Conservation (phyloP, 1,140 invertebrate genomes). For the Psilanteris sp. region DNA sequence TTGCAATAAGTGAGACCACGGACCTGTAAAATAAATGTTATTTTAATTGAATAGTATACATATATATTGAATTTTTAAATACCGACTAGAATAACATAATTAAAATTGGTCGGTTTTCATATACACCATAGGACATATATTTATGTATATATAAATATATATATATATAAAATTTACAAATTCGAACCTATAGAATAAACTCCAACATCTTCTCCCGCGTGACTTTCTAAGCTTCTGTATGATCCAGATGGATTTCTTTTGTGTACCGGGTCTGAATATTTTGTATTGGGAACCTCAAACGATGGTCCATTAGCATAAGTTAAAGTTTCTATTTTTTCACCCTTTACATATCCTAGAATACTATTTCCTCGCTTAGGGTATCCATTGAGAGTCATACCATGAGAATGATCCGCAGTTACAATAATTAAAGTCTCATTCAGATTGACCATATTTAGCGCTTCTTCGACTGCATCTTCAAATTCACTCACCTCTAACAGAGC, state of each 20-base stretch:
- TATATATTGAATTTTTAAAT: no score
- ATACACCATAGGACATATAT: no score
- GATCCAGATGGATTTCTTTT: constrained; percentile 71
- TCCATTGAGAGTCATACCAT: constrained; percentile 84
- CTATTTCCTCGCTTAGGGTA: constrained; percentile 83
- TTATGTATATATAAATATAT: no score
- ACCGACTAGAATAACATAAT: no score
- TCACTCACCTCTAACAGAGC: constrained; percentile 85
- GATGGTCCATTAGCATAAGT: constrained; percentile 83
- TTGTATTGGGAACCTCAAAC: constrained; percentile 68
- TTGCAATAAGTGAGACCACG: constrained; percentile 86
- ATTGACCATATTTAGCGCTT: constrained; percentile 81
- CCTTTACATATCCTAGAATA: constrained; percentile 82
- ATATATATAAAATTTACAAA: no score
- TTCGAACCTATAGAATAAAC: constrained; percentile 88
- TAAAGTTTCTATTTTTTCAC: constrained; percentile 78
- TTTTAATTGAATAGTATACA: no score
- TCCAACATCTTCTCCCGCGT: constrained; percentile 93
- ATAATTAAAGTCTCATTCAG: constrained; percentile 86
- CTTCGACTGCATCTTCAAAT: constrained; percentile 83
- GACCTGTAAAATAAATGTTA: constrained; percentile 77
- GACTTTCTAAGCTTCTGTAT: constrained; percentile 82
- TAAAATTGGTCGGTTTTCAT: no score
- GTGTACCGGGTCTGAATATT: constrained; percentile 61
- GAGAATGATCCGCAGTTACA: constrained; percentile 89